Base-by-base conservation (phyloP, 2,797 vertebrate genomes). In the Percopsis omiscomaycus region DNA sequence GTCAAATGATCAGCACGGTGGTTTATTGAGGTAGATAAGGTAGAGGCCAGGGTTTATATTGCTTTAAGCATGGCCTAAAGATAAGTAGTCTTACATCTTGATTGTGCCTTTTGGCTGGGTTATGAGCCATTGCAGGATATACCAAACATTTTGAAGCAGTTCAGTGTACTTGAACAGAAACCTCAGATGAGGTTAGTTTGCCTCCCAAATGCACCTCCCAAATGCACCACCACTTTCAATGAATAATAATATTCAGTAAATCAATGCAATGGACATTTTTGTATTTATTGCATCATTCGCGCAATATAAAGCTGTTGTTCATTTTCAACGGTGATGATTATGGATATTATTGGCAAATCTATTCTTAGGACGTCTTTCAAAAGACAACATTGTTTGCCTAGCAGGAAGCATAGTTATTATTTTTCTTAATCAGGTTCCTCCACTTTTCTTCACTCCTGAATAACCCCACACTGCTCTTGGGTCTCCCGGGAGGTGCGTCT, bases 141-240 rank as follows among this genome's bases (percentile, higher is more conserved):
- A 22, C 22, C 22, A 42, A 42, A 42, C 37, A 42, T 42, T 9
- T 9, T 8, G 8, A 42, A 42, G 37, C 37, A 42, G 37, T 2
- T 42, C 74, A 71, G 69, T 74, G 75, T 60, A 73, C 73, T 75
- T 59, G 75, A 22, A 22, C 22, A 22, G 22, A 22, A 22, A 22
- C 22, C 22, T 22, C 9, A 42, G 8, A 6, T 42, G 37, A 42
- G 37, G 37, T 42, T 10, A 42, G 37, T 62, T 28, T 57, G 61
- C 65, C 79, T 87, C 89, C 86, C 82, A 89, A 80, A 75, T 86
- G 86, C 74, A 86, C 87, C 82, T 88, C 78, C 84, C 82, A 52
- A 8, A 74, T 78, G 71, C 72, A 75, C 80, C 79, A 61, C 45
- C 6, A 80, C 76, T 74, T 15, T 42, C 37, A 49, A 77, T 84